Evolutionary conservation across 2,113 vertebrate genomes (phyloP).

Genomic region (Pterophyllum scalare): DNA sequence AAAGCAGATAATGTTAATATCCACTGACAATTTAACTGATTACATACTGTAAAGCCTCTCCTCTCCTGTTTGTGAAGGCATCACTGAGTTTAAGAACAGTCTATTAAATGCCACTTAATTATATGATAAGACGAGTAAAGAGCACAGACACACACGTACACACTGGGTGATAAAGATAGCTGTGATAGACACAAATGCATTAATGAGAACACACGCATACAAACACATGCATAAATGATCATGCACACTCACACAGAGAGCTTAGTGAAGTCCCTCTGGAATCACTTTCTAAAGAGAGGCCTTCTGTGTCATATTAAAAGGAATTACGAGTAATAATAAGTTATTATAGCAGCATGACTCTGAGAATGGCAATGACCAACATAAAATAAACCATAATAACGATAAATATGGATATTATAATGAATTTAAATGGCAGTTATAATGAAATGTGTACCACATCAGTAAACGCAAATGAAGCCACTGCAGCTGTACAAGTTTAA

Average conservation of each 20-base stretch:
- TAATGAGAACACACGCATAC: background rate
- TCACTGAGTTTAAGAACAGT: slow-evolving; percentile 66
- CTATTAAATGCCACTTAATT: slow-evolving; percentile 79
- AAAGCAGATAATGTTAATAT: slow-evolving; percentile 69
- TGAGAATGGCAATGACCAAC: slow-evolving; percentile 26
- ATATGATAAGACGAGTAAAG: slow-evolving; percentile 67
- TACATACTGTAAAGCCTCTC: slow-evolving; percentile 67
- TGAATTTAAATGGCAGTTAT: slow-evolving; percentile 12
- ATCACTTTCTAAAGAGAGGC: slow-evolving; percentile 49
- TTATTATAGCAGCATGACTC: slow-evolving; percentile 41
- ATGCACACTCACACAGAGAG: slow-evolving; percentile 39
- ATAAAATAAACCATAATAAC: slow-evolving; percentile 28
- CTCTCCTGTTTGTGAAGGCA: slow-evolving; percentile 47
- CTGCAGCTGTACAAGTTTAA: background rate
- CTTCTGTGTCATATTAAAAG: slow-evolving; percentile 60
- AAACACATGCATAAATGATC: slow-evolving; percentile 48
- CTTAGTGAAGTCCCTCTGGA: slow-evolving; percentile 54
- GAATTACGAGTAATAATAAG: slow-evolving; percentile 67
- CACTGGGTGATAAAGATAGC: slow-evolving; percentile 18
- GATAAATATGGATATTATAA: slow-evolving; percentile 35
- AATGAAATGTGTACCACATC: slow-evolving; percentile 11
- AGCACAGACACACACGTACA: slow-evolving; percentile 14
- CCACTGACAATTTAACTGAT: slow-evolving; percentile 71
- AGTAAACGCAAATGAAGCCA: background rate
- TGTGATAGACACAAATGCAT: slow-evolving; percentile 7